A percentile compares a stretch with the other conserved stretches of the same genome.
Conservation (phyloP, 1,140 invertebrate genomes). For the Temnothorax curvispinosus region DNA sequence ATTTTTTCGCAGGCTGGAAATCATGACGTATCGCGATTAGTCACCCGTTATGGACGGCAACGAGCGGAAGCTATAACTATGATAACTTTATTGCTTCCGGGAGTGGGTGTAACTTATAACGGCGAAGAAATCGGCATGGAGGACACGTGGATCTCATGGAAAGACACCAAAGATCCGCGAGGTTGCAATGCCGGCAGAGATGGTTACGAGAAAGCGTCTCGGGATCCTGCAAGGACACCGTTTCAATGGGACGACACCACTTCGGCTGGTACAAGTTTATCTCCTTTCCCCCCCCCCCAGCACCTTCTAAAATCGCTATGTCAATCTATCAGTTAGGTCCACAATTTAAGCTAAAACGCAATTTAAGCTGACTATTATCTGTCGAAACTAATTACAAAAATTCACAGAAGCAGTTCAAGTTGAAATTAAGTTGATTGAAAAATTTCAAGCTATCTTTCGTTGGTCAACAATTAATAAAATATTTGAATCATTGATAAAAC, state of each 20-base stretch:
- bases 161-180: slow-evolving; percentile 77
- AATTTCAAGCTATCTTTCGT: not conserved
- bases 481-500: too few relatives aligned
- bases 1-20: slow-evolving; percentile 87
- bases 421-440: not conserved
- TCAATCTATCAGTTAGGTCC: not conserved
- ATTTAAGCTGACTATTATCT: not conserved
- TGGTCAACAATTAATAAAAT: not conserved
- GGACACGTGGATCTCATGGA: slow-evolving; percentile 84
- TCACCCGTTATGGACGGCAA: slow-evolving; percentile 86
- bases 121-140: slow-evolving; percentile 90
- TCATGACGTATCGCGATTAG: slow-evolving; percentile 88
- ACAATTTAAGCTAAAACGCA: not conserved
- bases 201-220: slow-evolving; percentile 75
- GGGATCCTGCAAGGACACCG: slow-evolving; percentile 89
- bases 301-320: slow-evolving; percentile 1
- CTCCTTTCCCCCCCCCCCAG: not conserved
- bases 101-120: slow-evolving; percentile 91
- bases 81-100: slow-evolving; percentile 89
- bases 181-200: slow-evolving; percentile 79
- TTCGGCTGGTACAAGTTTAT: slow-evolving; percentile 86
- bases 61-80: slow-evolving; percentile 89
- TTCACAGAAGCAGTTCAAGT: not conserved
- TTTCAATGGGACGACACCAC: slow-evolving; percentile 90
- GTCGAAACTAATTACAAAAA: not conserved